Evolutionary conservation across 1,140 invertebrate genomes (phyloP).

Genomic region (Cataglyphis hispanica): DNA sequence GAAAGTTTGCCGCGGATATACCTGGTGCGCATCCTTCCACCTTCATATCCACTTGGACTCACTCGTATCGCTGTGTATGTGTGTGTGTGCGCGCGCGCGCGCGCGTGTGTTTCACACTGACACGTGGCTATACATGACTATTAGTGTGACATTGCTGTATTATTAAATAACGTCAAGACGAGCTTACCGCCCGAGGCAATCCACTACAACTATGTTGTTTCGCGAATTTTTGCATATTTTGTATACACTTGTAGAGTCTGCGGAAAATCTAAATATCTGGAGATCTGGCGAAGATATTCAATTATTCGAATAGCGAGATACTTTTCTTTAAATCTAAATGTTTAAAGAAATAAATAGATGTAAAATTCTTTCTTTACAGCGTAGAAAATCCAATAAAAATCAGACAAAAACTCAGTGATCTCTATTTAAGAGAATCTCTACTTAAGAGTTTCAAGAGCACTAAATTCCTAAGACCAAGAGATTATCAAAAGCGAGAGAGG

Average conservation of each 20-base stretch:
- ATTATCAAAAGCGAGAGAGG: neutral
- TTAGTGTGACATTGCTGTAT: conserved; percentile 45
- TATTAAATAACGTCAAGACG: conserved; percentile 54
- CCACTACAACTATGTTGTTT: neutral
- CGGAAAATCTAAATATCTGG: neutral
- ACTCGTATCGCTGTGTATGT: neutral
- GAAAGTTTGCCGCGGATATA: conserved; percentile 70
- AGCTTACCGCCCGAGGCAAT: conserved; percentile 17
- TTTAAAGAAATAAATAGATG: neutral
- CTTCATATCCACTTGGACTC: conserved; percentile 66
- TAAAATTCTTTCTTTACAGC: neutral
- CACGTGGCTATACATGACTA: neutral
- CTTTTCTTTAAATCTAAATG: neutral
- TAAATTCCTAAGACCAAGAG: neutral
- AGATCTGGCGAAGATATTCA: neutral
- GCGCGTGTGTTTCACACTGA: too few species aligned
- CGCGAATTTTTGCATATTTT: conserved; percentile 20
- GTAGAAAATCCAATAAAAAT: neutral
- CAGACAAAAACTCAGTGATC: too few species aligned
- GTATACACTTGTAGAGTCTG: neutral
- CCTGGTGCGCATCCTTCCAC: conserved; percentile 71
- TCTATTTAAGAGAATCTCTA: too few species aligned
- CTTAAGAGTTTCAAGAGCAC: neutral
- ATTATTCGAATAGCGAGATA: conserved; percentile 3
- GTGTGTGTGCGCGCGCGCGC: neutral